Conservation (phyloP, 2,888 invertebrate species). For the Pheosia tremula region DNA sequence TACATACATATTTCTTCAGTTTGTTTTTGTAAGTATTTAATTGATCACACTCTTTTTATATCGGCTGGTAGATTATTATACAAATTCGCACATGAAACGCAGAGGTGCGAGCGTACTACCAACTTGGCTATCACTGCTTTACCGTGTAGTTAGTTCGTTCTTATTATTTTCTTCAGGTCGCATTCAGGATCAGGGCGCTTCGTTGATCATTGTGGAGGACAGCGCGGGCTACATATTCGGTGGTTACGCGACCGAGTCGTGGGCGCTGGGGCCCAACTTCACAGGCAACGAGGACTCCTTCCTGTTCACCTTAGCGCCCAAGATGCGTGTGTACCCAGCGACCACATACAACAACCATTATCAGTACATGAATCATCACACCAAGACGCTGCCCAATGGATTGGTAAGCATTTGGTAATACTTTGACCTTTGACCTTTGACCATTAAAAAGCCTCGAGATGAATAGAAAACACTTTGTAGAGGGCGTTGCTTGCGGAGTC, state of each 20-base stretch:
- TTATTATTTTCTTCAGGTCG: slow-evolving; percentile 76
- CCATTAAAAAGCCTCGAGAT: no score
- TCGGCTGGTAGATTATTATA: no score
- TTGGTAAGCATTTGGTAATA: slow-evolving; percentile 81
- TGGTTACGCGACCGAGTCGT: slow-evolving; percentile 92
- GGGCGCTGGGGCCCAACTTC: slow-evolving; percentile 91
- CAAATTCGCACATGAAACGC: no score
- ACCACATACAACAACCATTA: slow-evolving; percentile 95
- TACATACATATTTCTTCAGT: no score
- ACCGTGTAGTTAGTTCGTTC: no score
- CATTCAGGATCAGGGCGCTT: slow-evolving; percentile 92
- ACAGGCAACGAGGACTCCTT: slow-evolving; percentile 90
- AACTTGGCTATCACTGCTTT: no score
- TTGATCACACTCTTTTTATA: no score
- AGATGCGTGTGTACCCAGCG: slow-evolving; percentile 90
- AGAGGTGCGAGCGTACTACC: no score
- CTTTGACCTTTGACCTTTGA: no score
- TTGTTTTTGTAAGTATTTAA: no score
- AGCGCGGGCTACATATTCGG: slow-evolving; percentile 94
- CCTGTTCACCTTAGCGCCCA: slow-evolving; percentile 93
- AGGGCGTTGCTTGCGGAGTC: no score
- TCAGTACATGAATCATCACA: slow-evolving; percentile 96
- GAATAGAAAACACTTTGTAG: no score
- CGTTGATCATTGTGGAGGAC: slow-evolving; percentile 93
- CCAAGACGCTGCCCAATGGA: slow-evolving; percentile 97